Base-by-base conservation (phyloP, 2,888 invertebrate genomes). In the Drosophila dives region DNA sequence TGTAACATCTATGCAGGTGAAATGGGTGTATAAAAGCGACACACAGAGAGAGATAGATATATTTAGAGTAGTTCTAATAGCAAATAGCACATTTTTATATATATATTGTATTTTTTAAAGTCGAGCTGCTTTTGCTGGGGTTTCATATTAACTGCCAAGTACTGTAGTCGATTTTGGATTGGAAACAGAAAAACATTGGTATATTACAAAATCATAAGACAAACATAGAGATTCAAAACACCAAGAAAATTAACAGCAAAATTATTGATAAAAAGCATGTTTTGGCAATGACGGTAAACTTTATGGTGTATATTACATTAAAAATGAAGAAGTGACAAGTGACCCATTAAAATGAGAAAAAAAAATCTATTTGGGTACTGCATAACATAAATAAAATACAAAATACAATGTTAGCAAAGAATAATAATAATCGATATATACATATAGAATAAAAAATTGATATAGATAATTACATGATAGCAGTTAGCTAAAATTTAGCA, bases 391-490 rank as follows among this genome's bases (percentile, higher is more conserved):
- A 63, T 64, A 5, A 51, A 36, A 48, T 53, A 48, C 15, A 20
- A 32, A 20, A 42, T 36, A 42, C 17, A 32, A 53, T 64, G 59
- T 45, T 48, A 48, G 63, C 63, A 64, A 64, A 64, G 40, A 20
- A 63, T 17, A 17, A 45, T 34, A 17, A 29, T 12, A 34, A 48
- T 64, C 36, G 59, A 65, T 70, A 74, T 60, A 74, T 42, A 79
- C 29, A 77, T 64, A 38, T 32, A 61, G 70, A 73, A 64, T 45
- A 60, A 81, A 81, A 81, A 63, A 72, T 81, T 68, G 67, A 77
- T 76, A 81, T 73, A 81, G 87, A 84, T 84, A 84, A 87, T 85
- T 85, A 85, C 84, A 85, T 87, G 86, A 83, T 87, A 85, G 85
- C 83, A 87, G 83, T 87, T 85, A 85, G 85, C 85, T 75, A 66